Base-by-base conservation (phyloP, 2,797 vertebrate genomes). In the Pitangus sulphuratus region DNA sequence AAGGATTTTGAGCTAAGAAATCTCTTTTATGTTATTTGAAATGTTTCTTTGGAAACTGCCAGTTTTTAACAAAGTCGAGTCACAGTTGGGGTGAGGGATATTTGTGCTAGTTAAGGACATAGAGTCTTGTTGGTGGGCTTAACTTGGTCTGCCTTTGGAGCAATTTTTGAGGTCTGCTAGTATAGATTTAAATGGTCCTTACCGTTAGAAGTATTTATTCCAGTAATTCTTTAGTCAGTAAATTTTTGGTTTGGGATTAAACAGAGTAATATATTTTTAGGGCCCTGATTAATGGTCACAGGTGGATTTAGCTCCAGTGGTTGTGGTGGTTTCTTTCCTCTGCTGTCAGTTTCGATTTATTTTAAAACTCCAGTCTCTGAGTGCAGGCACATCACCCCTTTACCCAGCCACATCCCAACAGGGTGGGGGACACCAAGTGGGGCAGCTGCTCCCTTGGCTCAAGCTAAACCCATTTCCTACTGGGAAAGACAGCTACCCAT, bases 211-310 rank as follows among this genome's bases (percentile, higher is more conserved):
- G 53, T 21, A 88, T 50, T 95, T 95, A 78, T 84, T 82, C 85
- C 24, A 11, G 87, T 72, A 74, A 81, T 68, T 94, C 77, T 92
- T 90, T 7, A 77, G 44, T n/a, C 82, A 54, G 71, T 81, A 91
- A 81, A 93, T 82, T 53, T 69, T 84, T 69, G 87, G 74, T 92
- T 92, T 91, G 92, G 72, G 58, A 75, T 95, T 91, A 84, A 90
- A 95, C 48, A 68, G 62, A 35, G 74, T 70, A 58, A 53, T 95
- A 74, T 93, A 95, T 96, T 95, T 95, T 96, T 91, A 93, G 84
- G 74, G 61, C 44, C 10, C 28, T 92, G 92, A 95, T 95, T 89
- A 95, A 94, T 61, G 85, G 84, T 39, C 94, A 78, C 89, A 93
- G 93, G 93, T 95, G 94, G 95, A 94, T 65, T 78, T 69, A 84